Evolutionary conservation across 2,113 vertebrate genomes (phyloP).

Genomic region (Varanus salvator): DNA sequence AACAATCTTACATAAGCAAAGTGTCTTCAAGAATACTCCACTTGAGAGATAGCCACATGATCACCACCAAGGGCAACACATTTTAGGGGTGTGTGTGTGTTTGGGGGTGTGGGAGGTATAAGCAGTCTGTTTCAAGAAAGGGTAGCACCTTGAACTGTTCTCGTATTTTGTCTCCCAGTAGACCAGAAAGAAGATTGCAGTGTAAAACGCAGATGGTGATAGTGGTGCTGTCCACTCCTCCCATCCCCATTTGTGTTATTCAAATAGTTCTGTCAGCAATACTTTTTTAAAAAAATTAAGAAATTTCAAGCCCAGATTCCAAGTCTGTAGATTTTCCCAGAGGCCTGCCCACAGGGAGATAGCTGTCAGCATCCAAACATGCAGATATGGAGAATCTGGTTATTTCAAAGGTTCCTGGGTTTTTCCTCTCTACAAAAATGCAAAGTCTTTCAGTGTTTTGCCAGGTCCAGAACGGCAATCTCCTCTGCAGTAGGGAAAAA

Average conservation of each 20-base stretch:
- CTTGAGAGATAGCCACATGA: background rate
- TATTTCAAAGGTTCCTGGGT: background rate
- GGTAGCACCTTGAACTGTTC: background rate
- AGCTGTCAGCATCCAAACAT: background rate
- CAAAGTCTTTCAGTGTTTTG: constrained; percentile 2
- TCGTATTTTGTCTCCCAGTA: background rate
- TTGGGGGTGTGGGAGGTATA: no score
- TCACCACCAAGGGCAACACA: background rate
- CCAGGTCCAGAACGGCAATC: constrained; percentile 16
- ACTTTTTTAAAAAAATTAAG: background rate
- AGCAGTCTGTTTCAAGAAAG: background rate
- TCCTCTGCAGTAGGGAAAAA: constrained; percentile 39
- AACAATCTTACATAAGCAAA: background rate
- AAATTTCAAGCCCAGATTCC: background rate
- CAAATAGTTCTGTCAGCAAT: background rate
- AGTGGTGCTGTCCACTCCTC: background rate
- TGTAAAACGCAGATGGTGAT: background rate
- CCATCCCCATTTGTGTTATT: background rate
- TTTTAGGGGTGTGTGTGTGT: background rate
- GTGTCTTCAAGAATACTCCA: background rate
- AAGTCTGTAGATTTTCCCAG: background rate
- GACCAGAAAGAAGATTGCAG: background rate
- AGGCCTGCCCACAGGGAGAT: constrained; percentile 8
- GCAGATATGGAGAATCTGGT: background rate
- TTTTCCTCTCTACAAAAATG: background rate